Evolutionary conservation across 2,113 vertebrate genomes (phyloP), one percentile per base, ranked within the genome.

Genomic region (Myocastor coypus): DNA sequence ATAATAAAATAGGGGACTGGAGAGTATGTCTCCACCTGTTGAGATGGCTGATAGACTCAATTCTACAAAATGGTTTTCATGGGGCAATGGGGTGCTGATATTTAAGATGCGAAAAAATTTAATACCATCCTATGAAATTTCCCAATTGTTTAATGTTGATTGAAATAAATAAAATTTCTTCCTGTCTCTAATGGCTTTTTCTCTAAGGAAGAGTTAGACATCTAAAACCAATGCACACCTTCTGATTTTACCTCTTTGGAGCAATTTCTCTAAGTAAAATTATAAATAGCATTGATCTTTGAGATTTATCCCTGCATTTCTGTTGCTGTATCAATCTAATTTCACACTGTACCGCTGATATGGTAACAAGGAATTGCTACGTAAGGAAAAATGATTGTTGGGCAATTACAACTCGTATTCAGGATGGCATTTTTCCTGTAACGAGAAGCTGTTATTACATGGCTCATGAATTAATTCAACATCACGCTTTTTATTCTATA

Each of bases 401-500:
- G 4, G n/a, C 2, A 0, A 80, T 85, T 90, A 87, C n/a, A 94
- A 11, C 37, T 83, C 11, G 2, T 83, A 16, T 46, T 22, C 24
- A 2, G n/a, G 34, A 90, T 68, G 82, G 12, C 12, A 55, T 28
- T 92, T 26, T 69, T 42, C 89, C 50, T 80, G 83, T 93, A 88
- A 82, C 12, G 66, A 83, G 30, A 16, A 50, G 9, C 17, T 87
- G 9, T 14, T 87, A 71, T 90, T 93, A 42, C 37, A 91, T n/a
- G 92, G 66, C 10, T 92, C n/a, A 69, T 83, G 42, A 94, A 89
- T 91, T 91, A 94, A 89, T 91, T 91, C 77, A 20, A 89, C 28
- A 59, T 30, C n/a, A 3, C 42, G 24, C 80, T 88, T 83, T 50
- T 55, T 77, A 34, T 57, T 66, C 59, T 63, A 64, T 40, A 66